Conservation (phyloP, 1,140 invertebrate genomes). For the Trinorchestia longiramus region DNA sequence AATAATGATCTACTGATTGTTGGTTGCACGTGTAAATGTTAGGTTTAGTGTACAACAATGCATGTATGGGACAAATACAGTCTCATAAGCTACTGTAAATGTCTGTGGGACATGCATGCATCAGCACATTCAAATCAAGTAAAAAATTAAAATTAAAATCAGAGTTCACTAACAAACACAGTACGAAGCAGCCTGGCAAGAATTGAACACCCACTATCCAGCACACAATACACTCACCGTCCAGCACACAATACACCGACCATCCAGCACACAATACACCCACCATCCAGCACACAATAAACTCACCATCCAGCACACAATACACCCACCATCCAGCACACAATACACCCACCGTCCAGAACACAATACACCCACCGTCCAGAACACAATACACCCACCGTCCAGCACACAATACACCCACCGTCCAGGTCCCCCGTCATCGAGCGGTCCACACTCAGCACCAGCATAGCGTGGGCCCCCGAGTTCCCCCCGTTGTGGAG, state of each 20-base stretch:
- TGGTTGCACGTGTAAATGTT: too few species aligned
- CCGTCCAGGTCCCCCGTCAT: slow-evolving; percentile 32
- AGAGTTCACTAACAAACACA: too few species aligned
- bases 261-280: not conserved
- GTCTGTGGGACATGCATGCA: too few species aligned
- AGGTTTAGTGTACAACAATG: too few species aligned
- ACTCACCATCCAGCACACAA: not conserved
- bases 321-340: not conserved
- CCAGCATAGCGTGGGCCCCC: not conserved
- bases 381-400: not conserved
- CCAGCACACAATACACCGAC: not conserved
- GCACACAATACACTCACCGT: not conserved
- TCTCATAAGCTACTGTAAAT: too few species aligned
- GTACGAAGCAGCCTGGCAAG: too few species aligned
- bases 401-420: not conserved
- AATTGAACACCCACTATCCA: not conserved
- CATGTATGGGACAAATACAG: too few species aligned
- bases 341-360: not conserved
- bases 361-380: not conserved
- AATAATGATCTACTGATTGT: too few species aligned
- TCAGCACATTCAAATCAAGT: too few species aligned
- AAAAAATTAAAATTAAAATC: too few species aligned
- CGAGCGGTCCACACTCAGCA: not conserved
- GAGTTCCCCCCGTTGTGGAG: not conserved
- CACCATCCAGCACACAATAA: not conserved